phyloP scores from a whole-genome alignment of 37 sponge, comb jelly and placozoan species.

The Hormiphora californensis region DNA sequence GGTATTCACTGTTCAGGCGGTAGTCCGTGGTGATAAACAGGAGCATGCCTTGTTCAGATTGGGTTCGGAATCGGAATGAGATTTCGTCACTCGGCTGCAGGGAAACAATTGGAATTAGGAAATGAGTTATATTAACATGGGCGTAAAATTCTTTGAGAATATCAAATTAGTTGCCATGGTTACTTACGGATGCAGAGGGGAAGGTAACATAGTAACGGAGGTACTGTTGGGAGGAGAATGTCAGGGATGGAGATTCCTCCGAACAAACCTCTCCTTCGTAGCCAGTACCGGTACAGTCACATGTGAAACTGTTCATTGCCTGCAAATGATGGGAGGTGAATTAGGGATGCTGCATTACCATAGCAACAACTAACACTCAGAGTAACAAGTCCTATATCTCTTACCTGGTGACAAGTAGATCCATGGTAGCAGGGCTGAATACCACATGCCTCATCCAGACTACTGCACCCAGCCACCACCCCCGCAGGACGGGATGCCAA shows the following conservation, averaged over 20 bases:
- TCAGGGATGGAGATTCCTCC: background rate
- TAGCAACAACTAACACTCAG: too few relatives aligned
- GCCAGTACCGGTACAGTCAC: slow-evolving; percentile 25
- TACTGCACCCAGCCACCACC: background rate
- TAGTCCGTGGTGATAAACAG: slow-evolving; percentile 2
- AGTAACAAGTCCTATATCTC: too few relatives aligned
- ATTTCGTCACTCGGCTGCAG: background rate
- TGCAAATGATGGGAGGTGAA: too few relatives aligned
- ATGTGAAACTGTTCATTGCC: slow-evolving; percentile 19
- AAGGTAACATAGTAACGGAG: background rate
- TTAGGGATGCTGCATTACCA: too few relatives aligned
- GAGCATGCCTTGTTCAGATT: background rate
- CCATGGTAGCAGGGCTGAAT: slow-evolving; percentile 43
- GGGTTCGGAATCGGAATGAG: background rate
- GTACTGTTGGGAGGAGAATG: slow-evolving; percentile 15
- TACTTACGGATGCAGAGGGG: background rate
- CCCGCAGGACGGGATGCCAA: background rate
- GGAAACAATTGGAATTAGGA: background rate
- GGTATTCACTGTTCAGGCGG: background rate
- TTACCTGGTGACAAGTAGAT: background rate
- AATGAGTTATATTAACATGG: background rate
- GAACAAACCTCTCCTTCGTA: background rate
- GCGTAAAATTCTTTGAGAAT: background rate
- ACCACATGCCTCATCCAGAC: slow-evolving; percentile 14
- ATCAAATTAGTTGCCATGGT: background rate